Evolutionary conservation across 2,113 vertebrate genomes (phyloP), one percentile per base, ranked within the genome.

Genomic region (Fulmarus glacialis): DNA sequence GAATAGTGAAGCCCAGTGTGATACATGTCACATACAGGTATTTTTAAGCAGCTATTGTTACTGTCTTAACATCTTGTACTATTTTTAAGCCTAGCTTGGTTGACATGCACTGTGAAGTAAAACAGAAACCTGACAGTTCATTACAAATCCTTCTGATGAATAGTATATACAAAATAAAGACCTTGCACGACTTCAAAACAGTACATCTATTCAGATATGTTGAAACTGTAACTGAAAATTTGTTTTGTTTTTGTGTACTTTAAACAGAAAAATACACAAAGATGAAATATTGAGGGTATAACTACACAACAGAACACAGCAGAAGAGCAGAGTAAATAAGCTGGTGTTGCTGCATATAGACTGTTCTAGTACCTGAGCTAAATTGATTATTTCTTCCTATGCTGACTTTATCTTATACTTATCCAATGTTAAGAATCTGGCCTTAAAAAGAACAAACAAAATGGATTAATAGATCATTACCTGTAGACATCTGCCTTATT

Each of bases 401-500:
- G 42, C 7, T 58, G 47, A 67, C 63, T 67, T 91, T 9, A 67
- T 43, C 23, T 67, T 75, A 55, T 14, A 63, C 5, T 9, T 63
- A 82, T 21, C 27, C 30, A 68, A 14, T 18, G 7, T 45, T 72
- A 87, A n/a, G 34, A 84, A 91, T 29, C 4, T 43, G 21, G 67
- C 15, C 71, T 92, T 87, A 88, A 53, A 93, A 96, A 75, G 2
- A 89, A 40, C 9, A 55, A 89, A 74, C 10, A 84, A 50, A 94
- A 89, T 43, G 17, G 40, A 94, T 83, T 47, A 92, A 96, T 17
- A 82, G 60, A 89, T 72, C 16, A 55, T 98, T 98, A 99, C 99
- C 99, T 99, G 98, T 99, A 99, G 68, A 99, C 97, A 97, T 99
- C 98, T 48, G 99, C 98, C 96, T 98, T 99, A 97, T 99, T 99